Percentiles rank a stretch among this genome's conserved stretches.
These are phyloP conservation scores for Etheostoma nigrum DNA, from an alignment of 2,797 vertebrate genomes.

Conservation along the genomic window DNA sequence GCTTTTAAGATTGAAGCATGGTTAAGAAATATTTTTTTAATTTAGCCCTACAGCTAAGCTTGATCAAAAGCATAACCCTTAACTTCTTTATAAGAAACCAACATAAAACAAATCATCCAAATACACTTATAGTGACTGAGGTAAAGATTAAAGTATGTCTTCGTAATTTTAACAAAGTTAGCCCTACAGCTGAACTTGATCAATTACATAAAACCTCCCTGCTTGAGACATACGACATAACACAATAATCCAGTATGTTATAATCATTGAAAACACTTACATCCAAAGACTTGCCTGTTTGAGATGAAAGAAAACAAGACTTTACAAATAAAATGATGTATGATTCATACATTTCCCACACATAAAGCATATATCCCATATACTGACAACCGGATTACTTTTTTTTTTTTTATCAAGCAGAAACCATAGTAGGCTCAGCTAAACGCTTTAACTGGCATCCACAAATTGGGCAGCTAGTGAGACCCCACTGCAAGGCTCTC, in stretches of 20 bases:
- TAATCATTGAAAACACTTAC: slow-evolving; percentile 29
- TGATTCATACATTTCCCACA: slow-evolving; percentile 48
- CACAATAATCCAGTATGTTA: slow-evolving; percentile 50
- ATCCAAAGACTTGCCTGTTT: slow-evolving; percentile 12
- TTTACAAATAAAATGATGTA: slow-evolving; percentile 26
- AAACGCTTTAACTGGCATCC: slow-evolving; percentile 62
- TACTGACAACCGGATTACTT: slow-evolving; percentile 1
- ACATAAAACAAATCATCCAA: slow-evolving; percentile 34
- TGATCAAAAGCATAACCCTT: slow-evolving; percentile 43
- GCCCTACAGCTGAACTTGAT: slow-evolving; percentile 53
- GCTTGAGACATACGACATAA: slow-evolving; percentile 42
- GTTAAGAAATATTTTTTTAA: slow-evolving; percentile 38
- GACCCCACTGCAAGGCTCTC: slow-evolving; percentile 48
- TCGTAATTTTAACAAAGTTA: slow-evolving; percentile 43
- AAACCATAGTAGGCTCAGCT: slow-evolving; percentile 64
- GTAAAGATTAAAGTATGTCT: slow-evolving; percentile 45
- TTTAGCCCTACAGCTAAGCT: slow-evolving; percentile 23
- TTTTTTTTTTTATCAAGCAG: slow-evolving; percentile 25
- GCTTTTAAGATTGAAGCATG: slow-evolving; percentile 17
- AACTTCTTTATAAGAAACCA: slow-evolving; percentile 17
- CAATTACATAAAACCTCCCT: slow-evolving; percentile 39
- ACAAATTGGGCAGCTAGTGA: slow-evolving; percentile 43
- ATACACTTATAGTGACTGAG: slow-evolving; percentile 32
- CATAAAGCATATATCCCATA: slow-evolving; percentile 40
- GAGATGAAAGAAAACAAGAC: slow-evolving; percentile 24